Percentiles rank a stretch among this genome's conserved stretches.
phyloP scores from a whole-genome alignment of 2,888 invertebrate genomes.

The Dasysyrphus albostriatus region DNA sequence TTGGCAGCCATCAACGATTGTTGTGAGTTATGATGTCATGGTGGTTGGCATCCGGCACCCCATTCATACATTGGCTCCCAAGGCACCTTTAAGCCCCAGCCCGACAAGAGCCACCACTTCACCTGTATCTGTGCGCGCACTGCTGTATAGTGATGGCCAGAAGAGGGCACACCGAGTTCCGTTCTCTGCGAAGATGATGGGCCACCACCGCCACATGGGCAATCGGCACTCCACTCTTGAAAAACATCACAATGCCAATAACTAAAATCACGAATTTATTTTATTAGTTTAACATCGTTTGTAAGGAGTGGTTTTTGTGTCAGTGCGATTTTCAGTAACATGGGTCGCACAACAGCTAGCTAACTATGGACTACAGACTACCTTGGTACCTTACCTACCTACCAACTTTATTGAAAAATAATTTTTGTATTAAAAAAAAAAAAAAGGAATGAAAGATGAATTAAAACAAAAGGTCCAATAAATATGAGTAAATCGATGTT shows the following conservation, averaged over 20 bases:
- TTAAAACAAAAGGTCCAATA: constrained; percentile 53
- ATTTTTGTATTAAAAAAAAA: not conserved
- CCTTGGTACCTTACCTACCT: not conserved
- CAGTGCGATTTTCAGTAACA: constrained; percentile 69
- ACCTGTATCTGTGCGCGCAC: constrained; percentile 35
- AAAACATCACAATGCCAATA: constrained; percentile 67
- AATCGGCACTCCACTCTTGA: constrained; percentile 66
- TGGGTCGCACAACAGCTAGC: constrained; percentile 25
- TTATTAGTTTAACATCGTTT: constrained; percentile 70
- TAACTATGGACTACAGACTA: constrained; percentile 2
- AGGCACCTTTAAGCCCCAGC: constrained; percentile 35
- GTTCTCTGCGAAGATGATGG: constrained; percentile 42
- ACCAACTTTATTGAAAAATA: constrained; percentile 23
- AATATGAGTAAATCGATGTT: constrained; percentile 56
- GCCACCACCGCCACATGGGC: constrained; percentile 66
- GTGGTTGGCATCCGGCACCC: constrained; percentile 73
- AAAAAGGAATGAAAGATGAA: constrained; percentile 20
- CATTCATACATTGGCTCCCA: constrained; percentile 54
- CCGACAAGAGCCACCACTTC: constrained; percentile 59
- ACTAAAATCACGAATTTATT: constrained; percentile 74
- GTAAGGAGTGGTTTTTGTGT: constrained; percentile 62
- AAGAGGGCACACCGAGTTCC: constrained; percentile 62
- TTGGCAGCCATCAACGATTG: constrained; percentile 68
- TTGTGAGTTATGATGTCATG: constrained; percentile 74
- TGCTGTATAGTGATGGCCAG: constrained; percentile 30